These are phyloP conservation scores for Sturnus vulgaris DNA, from an alignment of 2,113 vertebrate species.

Conservation along the genomic window DNA sequence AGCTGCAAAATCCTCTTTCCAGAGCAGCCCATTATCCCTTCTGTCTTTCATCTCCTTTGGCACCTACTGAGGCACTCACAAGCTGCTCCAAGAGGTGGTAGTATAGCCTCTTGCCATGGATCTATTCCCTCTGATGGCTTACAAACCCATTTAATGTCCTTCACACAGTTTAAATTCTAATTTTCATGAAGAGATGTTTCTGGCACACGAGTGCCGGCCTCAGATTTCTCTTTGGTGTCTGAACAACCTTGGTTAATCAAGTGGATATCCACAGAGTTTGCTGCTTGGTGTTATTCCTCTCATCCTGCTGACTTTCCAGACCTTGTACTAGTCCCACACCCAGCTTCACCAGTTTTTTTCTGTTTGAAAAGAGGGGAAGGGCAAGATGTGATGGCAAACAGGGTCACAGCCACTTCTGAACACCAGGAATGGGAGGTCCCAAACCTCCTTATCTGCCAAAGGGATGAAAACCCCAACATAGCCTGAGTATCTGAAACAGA, in stretches of 20 bases:
- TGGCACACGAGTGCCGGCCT: not conserved
- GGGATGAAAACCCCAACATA: not conserved
- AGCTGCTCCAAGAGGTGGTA: not conserved
- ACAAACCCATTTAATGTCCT: not conserved
- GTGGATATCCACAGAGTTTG: not conserved
- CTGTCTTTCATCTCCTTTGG: not conserved
- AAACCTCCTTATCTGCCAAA: not conserved
- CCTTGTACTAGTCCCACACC: not conserved
- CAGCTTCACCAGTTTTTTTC: not conserved
- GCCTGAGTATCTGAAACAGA: not conserved
- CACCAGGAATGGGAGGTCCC: not conserved
- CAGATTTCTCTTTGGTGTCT: not conserved
- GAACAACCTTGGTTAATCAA: not conserved
- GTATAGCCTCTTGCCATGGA: not conserved
- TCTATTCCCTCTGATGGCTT: not conserved
- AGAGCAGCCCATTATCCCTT: not conserved
- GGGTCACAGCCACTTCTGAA: not conserved
- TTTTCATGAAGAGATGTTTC: not conserved
- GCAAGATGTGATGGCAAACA: not conserved
- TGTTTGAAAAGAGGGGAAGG: not conserved
- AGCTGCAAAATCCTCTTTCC: not conserved
- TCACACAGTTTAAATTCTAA: not conserved
- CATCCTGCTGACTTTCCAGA: not conserved
- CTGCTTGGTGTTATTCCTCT: not conserved
- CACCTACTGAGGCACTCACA: not conserved